Evolutionary conservation across 2,888 invertebrate genomes (phyloP), one percentile per base, ranked within the genome.

Genomic region (Diplolepis rosae): DNA sequence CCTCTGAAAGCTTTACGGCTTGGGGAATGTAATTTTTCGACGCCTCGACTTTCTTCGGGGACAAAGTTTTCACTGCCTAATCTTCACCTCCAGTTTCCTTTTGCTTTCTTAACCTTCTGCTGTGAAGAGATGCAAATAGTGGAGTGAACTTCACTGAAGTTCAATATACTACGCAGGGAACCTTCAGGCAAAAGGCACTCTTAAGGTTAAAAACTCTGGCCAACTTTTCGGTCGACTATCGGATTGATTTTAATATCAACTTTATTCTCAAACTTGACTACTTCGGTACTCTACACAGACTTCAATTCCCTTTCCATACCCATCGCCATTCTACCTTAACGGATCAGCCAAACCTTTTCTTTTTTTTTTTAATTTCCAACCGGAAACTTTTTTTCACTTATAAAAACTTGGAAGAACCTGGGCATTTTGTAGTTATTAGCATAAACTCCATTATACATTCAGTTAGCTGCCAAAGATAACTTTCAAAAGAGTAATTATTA

Each of bases 221-320:
- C 77, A 85, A 85, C 83, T 84, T 80, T 76, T 78, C 76, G 77
- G 74, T 78, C 81, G 84, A 83, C 86, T 84, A 84, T 85, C 83
- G 84, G 83, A 87, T 87, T 87, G 86, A 87, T 87, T 87, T 87
- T 87, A 87, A 87, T 87, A 87, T 86, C 86, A 87, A 87, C 85
- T 86, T 84, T 86, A 80, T 83, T 85, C 82, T 77, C 76, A 66
- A 80, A 78, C 82, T 82, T 73, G 67, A 70, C 74, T 69, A 68
- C 52, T 70, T 66, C 56, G 18, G 27, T 50, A 66, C 50, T 61
- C 28, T 24, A 24, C 61, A 42, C 24, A 39, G 15, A 61, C 24
- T 61, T 35, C 39, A 24, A 42, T 24, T 61, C 61, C 39, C 61
- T 61, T 42, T 42, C n/a, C 24, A 42, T 39, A 56, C 27, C 54